These are phyloP conservation scores for Punctoribates punctum DNA, from an alignment of 2,888 invertebrate genomes.

Conservation along the genomic window DNA sequence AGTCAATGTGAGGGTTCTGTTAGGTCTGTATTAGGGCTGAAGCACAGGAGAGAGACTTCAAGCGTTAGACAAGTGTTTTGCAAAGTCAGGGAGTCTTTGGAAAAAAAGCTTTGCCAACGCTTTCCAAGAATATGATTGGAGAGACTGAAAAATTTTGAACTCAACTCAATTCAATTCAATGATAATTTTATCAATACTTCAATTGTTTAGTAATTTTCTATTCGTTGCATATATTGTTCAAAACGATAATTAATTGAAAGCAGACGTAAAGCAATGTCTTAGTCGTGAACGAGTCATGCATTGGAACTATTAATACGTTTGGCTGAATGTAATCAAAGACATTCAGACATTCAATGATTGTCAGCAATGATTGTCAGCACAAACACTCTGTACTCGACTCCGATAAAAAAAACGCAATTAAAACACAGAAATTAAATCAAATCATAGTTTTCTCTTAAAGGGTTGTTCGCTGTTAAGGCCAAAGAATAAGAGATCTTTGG, in stretches of 20 bases:
- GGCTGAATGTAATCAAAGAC: not conserved
- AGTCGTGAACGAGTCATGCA: not conserved
- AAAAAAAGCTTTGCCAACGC: not conserved
- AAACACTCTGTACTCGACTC: no score
- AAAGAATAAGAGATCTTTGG: not conserved
- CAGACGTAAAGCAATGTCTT: not conserved
- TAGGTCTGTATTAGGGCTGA: conserved; percentile 1
- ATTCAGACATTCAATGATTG: not conserved
- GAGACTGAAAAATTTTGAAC: not conserved
- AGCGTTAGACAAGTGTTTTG: not conserved
- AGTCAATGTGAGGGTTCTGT: not conserved
- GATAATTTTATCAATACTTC: conserved; percentile 10
- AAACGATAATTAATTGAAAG: not conserved
- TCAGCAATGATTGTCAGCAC: no score
- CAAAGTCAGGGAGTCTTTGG: not conserved
- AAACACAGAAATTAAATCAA: no score
- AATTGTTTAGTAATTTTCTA: conserved; percentile 3
- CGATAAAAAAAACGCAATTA: not conserved
- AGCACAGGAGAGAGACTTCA: not conserved
- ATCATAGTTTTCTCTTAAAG: not conserved
- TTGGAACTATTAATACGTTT: not conserved
- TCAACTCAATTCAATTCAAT: not conserved
- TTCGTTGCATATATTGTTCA: not conserved
- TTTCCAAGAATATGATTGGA: not conserved
- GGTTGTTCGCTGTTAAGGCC: not conserved